phyloP scores from a whole-genome alignment of 2,797 vertebrate genomes.

The Geotrypetes seraphini region DNA sequence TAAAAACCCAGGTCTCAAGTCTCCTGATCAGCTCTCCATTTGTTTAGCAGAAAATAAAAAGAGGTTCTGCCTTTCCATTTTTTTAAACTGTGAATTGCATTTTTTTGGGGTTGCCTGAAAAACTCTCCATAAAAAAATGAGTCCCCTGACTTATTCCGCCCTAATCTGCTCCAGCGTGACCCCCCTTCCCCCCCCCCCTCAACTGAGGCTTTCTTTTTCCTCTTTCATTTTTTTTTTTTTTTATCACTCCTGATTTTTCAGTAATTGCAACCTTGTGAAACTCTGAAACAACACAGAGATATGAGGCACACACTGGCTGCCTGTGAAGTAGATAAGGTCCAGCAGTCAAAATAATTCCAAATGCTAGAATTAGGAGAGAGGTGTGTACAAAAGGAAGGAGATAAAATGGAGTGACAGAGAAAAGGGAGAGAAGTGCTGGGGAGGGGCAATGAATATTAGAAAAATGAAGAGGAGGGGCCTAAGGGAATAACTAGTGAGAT shows the following conservation, averaged over 20 bases:
- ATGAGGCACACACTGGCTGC: not conserved
- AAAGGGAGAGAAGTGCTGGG: no score
- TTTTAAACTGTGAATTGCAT: slow-evolving; percentile 3
- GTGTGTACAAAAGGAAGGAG: no score
- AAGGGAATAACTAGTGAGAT: no score
- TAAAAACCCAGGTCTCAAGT: no score
- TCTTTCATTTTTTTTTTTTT: not conserved
- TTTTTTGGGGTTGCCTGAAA: not conserved
- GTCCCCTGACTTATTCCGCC: not conserved
- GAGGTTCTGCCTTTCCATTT: not conserved
- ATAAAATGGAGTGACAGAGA: no score
- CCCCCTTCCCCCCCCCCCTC: no score
- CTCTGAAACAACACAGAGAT: not conserved
- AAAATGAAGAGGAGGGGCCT: no score
- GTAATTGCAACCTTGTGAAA: not conserved
- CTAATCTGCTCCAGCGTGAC: not conserved
- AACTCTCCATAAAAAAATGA: no score
- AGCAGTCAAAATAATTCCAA: slow-evolving; percentile 22
- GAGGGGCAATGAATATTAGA: no score
- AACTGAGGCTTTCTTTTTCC: not conserved
- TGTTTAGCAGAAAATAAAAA: no score
- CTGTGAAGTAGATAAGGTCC: slow-evolving; percentile 11
- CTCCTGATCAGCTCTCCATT: no score
- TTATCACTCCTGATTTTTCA: not conserved
- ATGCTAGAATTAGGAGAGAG: no score